Base-by-base conservation (phyloP, 2,113 vertebrate species). In the Protobothrops mucrosquamatus region DNA sequence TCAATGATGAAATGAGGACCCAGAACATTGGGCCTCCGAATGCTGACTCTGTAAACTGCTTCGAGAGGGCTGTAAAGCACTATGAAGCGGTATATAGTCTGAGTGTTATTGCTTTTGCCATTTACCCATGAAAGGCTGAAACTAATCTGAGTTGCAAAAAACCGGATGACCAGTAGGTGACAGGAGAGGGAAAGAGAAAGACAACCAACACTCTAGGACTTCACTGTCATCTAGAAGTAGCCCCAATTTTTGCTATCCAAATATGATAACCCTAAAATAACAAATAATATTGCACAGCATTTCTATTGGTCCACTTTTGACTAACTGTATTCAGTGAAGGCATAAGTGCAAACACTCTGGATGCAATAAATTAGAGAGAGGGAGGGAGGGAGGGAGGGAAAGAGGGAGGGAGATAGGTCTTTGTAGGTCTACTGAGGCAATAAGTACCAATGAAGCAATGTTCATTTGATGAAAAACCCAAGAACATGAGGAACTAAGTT, bases 401-500 rank as follows among this genome's bases (percentile, higher is more conserved):
- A 59, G 95, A 93, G 95, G 96, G 94, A 95, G 46, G 46, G 92
- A 96, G 95, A 96, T 6, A 92, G 94, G 93, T 92, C 94, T 95
- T 95, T 97, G 96, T 96, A 95, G 94, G 96, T 94, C 96, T 96
- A 95, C 95, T 95, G 95, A 96, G 95, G 95, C 96, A 96, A 96
- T 56, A 93, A 96, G 94, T 96, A 93, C 46, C 88, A 89, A 92
- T 56, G 91, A 91, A 95, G 92, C 89, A 59, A 52, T 91, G 88
- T 92, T 91, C 92, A 43, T 89, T 93, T 92, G 95, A 96, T 92
- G 92, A 93, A 94, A 95, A 43, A 14, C 34, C 81, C 46, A 92
- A 96, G 96, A 94, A 95, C 97, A 95, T 95, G 94, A 97, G 95
- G 91, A 95, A 95, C 95, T 96, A 94, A 93, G 93, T 94, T 69